phyloP scores from a whole-genome alignment of 2,888 invertebrate genomes.

The Allolobophora icterica region DNA sequence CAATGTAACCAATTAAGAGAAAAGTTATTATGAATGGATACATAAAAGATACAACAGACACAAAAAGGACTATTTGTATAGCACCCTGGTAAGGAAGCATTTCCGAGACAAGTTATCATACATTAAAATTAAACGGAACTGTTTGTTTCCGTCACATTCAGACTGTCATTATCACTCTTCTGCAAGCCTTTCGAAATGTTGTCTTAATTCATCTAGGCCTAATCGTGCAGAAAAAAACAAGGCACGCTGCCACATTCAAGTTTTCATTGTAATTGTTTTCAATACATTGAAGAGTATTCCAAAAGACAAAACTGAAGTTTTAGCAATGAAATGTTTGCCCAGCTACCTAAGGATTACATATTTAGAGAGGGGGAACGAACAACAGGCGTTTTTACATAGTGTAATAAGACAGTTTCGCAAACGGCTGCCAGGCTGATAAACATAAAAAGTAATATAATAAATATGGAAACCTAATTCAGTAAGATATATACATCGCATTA shows the following conservation, averaged over 20 bases:
- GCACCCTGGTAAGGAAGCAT: too few relatives aligned
- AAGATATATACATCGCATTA: not conserved
- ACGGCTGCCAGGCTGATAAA: not conserved
- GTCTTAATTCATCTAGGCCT: not conserved
- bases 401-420: not conserved
- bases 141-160: not conserved
- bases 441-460: not conserved
- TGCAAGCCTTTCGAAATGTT: not conserved
- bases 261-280: not conserved
- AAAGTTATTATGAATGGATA: too few relatives aligned
- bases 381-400: not conserved
- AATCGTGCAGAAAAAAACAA: not conserved
- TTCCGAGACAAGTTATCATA: too few relatives aligned
- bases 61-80: too few relatives aligned
- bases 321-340: not conserved
- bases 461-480: not conserved
- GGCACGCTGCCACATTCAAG: not conserved
- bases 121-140: not conserved
- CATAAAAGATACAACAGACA: too few relatives aligned
- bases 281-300: not conserved
- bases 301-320: too few relatives aligned
- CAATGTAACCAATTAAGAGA: too few relatives aligned
- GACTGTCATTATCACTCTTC: not conserved
- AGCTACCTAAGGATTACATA: not conserved
- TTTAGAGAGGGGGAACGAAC: not conserved